These are phyloP conservation scores for Drosophila sucinea DNA, from an alignment of 1,140 invertebrate species.

Conservation along the genomic window DNA sequence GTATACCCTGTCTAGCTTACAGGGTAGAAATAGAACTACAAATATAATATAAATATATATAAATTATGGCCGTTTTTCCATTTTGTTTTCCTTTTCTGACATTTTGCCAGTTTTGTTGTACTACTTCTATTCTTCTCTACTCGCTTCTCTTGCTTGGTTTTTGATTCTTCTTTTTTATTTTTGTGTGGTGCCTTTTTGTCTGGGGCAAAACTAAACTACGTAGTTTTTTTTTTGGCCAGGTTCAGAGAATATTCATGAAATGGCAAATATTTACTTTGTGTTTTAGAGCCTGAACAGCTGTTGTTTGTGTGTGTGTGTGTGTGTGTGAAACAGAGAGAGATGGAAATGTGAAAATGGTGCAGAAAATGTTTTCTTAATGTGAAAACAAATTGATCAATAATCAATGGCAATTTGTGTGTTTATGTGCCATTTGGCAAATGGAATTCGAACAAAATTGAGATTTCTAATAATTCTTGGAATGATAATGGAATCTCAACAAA, in stretches of 20 bases:
- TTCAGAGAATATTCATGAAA: not conserved
- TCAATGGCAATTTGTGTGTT: not conserved
- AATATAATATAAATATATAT: not conserved
- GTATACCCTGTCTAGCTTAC: too few relatives aligned
- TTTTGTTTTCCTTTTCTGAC: not conserved
- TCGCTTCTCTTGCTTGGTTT: slow-evolving; percentile 1
- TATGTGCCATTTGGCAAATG: not conserved
- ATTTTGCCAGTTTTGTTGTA: slow-evolving; percentile 55
- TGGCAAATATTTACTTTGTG: not conserved
- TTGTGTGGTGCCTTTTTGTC: not conserved
- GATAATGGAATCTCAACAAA: too few relatives aligned
- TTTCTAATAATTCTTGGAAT: too few relatives aligned
- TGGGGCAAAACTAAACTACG: slow-evolving; percentile 6
- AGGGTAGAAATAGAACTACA: not conserved
- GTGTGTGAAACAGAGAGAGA: not conserved
- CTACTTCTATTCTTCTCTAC: not conserved
- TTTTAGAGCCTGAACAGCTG: slow-evolving; percentile 32
- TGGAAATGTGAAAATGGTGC: not conserved
- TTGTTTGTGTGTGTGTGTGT: slow-evolving; percentile 10
- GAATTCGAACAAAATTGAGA: too few relatives aligned
- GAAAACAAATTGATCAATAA: not conserved
- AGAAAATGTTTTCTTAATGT: not conserved
- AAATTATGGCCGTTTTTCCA: not conserved
- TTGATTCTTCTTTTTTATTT: not conserved
- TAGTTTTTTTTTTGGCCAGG: slow-evolving; percentile 4